Conservation (phyloP, 2,888 invertebrate genomes). For the Nemotelus nigrinus region DNA sequence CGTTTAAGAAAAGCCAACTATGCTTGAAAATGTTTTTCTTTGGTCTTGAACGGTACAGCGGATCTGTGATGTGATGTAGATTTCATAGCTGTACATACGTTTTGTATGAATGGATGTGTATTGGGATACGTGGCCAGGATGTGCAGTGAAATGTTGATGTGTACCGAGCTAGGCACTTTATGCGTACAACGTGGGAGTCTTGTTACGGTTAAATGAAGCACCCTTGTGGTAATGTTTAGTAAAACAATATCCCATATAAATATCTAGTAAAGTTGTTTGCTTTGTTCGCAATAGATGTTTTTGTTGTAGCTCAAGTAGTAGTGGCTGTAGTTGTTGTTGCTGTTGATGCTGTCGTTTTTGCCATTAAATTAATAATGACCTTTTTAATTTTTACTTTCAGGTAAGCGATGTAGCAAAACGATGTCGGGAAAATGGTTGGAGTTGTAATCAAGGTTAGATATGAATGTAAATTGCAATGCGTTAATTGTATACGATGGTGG, state of each 20-base stretch:
- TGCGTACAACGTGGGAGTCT: background rate
- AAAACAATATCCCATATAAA: conserved; percentile 20
- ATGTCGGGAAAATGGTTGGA: background rate
- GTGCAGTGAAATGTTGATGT: too few relatives aligned
- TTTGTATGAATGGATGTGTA: too few relatives aligned
- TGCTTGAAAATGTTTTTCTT: background rate
- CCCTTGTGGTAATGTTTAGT: conserved; percentile 9
- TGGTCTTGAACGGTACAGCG: too few relatives aligned
- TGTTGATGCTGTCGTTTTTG: conserved; percentile 6
- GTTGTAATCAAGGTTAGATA: background rate
- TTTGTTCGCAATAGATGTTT: too few relatives aligned
- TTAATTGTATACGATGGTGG: background rate
- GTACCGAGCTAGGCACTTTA: background rate
- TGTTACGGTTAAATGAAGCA: conserved; percentile 12
- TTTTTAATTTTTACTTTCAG: conserved; percentile 40
- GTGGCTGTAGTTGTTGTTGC: too few relatives aligned
- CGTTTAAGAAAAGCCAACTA: conserved; percentile 32
- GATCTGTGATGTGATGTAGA: too few relatives aligned
- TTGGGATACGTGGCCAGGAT: too few relatives aligned
- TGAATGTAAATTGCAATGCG: background rate
- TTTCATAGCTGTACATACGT: too few relatives aligned
- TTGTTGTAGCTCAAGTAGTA: too few relatives aligned
- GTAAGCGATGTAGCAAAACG: conserved; percentile 11
- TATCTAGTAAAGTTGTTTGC: background rate
- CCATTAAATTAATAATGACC: conserved; percentile 40